Evolutionary conservation across 2,113 vertebrate genomes (phyloP), one percentile per base, ranked within the genome.

Genomic region (Empidonax alnorum): DNA sequence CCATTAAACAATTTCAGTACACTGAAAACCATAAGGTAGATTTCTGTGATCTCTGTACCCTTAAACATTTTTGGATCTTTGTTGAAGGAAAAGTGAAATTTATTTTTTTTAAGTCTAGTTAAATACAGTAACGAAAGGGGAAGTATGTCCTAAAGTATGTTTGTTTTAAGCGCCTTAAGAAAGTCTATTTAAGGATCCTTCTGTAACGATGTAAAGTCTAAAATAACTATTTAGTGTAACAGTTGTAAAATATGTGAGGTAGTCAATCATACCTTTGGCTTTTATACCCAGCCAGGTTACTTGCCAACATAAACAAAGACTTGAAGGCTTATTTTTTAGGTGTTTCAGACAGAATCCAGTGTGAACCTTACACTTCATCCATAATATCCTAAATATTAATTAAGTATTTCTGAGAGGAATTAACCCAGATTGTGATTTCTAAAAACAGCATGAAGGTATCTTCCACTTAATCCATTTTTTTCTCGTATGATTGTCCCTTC

Each of bases 281-380:
- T 94, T 90, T 89, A 78, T 87, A 79, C 72, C 89, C 62, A 66
- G 76, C 83, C 8, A 8, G 37, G 41, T 96, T 93, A 84, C 69
- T 73, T 96, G 94, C 96, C 96, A 97, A 87, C 53, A 81, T 92
- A 94, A 97, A 96, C 90, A 94, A 66, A 56, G 90, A 78, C 86
- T 90, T 93, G 95, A 92, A 95, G 80, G 88, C 66, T 96, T 95
- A 81, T 87, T 89, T 95, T 96, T 91, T 2, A 92, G 89, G 63
- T 9, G 17, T 94, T 95, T 94, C 80, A 93, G 76, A 79, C 66
- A 61, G 66, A 94, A 96, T 78, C 80, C 90, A 84, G 44, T 76
- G 76, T 92, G 89, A 94, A 89, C 90, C 52, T 87, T 93, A 81
- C 62, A 84, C 69, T 95, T 91, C 75, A 82, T 95, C 89, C 76